Base-by-base conservation (phyloP, 2,888 invertebrate species). In the Mechanitis mazaeus region DNA sequence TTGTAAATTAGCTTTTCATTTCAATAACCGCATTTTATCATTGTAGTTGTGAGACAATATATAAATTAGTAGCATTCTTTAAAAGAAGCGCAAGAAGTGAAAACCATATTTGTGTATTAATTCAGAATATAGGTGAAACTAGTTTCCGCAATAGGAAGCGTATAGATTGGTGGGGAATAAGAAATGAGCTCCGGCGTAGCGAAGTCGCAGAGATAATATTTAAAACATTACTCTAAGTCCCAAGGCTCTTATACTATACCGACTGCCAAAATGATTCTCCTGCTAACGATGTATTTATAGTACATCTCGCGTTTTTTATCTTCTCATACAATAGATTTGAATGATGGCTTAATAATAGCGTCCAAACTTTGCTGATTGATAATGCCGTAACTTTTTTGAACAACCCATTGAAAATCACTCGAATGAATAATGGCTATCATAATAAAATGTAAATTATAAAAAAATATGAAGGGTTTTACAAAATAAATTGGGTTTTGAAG, bases 281-380 rank as follows among this genome's bases (percentile, higher is more conserved):
- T 57, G 47, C 63, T 65, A 65, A 65, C 65, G 65, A 65, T 55
- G 58, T 65, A 65, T 65, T 65, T 64, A 65, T 65, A 50, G 55
- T 60, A 55, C 58, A 58, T 60, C 60, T 42, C 9, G 9, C 53
- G 47, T 59, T 61, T 64, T 66, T 55, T 55, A 56, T 55, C 58
- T 53, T 58, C 45, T 50, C 54, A 12, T 58, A 65, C 67, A 64
- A 67, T 67, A 61, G 61, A 63, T 60, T 61, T 67, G 67, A 67
- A 65, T 67, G 67, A 67, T 65, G 65, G 63, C 54, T 5, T 58
- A 60, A 66, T 66, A 66, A 66, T 66, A 57, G 64, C 63, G 59
- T 55, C 60, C 65, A 59, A 67, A 53, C 56, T 64, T 60, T 54
- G 46, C 57, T 67, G 67, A 67, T 65, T 67, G 67, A 67, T 67